These are phyloP conservation scores for Lepidonotus clava DNA, from an alignment of 2,888 invertebrate species.

Conservation along the genomic window DNA sequence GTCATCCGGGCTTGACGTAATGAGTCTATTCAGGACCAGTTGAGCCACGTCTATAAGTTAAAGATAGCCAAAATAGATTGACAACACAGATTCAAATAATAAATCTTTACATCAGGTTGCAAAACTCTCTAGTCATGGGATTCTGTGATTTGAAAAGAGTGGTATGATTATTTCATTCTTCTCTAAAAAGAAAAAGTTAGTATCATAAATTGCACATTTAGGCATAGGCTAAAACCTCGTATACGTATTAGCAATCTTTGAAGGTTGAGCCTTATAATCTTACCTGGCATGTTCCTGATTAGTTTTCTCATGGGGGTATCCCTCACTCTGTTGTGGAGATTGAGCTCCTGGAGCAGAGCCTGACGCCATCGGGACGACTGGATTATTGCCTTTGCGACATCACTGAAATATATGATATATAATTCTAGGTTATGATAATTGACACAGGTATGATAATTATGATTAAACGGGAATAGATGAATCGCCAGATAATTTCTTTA, in stretches of 20 bases:
- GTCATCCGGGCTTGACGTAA: slow-evolving; percentile 42
- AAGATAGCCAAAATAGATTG: background rate
- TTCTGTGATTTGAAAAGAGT: too few relatives aligned
- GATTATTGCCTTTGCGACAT: slow-evolving; percentile 48
- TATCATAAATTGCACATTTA: too few relatives aligned
- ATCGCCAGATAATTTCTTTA: too few relatives aligned
- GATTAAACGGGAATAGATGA: too few relatives aligned
- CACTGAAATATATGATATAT: slow-evolving; percentile 51
- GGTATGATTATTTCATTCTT: too few relatives aligned
- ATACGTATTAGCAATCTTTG: too few relatives aligned
- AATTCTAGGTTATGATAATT: too few relatives aligned
- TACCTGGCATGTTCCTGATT: slow-evolving; percentile 77
- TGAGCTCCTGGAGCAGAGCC: slow-evolving; percentile 38
- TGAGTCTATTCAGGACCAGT: slow-evolving; percentile 63
- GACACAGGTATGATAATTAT: too few relatives aligned
- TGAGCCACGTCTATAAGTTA: slow-evolving; percentile 60
- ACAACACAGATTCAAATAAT: background rate
- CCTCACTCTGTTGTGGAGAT: background rate
- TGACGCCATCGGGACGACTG: slow-evolving; percentile 52
- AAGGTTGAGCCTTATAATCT: too few relatives aligned
- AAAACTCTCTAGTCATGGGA: background rate
- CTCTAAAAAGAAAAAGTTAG: too few relatives aligned
- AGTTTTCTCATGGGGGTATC: slow-evolving; percentile 78
- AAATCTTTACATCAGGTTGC: background rate
- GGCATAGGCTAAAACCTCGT: too few relatives aligned